Conservation (phyloP, 2,888 invertebrate genomes). For the Leptopilina myrica region DNA sequence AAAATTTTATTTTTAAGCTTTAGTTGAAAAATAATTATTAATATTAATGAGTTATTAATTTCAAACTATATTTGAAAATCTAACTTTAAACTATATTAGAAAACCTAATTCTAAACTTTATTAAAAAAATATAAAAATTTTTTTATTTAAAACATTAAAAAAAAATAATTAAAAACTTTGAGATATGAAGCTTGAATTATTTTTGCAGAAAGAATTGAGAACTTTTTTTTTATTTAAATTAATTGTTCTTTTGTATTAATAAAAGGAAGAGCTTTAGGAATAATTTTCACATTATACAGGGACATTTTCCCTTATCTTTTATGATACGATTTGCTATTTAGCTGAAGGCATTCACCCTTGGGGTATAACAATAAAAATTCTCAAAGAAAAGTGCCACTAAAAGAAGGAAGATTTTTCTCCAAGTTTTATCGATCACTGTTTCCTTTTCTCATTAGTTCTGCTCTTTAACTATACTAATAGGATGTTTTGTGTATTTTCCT, state of each 20-base stretch:
- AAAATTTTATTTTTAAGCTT: too few species aligned
- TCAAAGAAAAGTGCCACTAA: slow-evolving; percentile 17
- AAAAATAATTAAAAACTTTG: too few species aligned
- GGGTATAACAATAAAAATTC: background rate
- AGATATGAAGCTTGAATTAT: background rate
- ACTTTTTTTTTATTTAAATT: background rate
- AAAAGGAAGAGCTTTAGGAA: background rate
- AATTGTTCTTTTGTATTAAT: background rate
- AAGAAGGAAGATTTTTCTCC: background rate
- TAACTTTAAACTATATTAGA: too few species aligned
- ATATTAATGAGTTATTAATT: too few species aligned
- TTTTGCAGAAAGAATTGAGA: background rate
- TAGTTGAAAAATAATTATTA: too few species aligned
- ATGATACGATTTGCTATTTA: slow-evolving; percentile 23
- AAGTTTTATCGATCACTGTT: background rate
- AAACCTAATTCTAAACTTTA: too few species aligned
- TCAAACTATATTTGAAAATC: too few species aligned
- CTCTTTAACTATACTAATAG: slow-evolving; percentile 11
- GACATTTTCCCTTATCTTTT: slow-evolving; percentile 5
- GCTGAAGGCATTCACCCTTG: background rate
- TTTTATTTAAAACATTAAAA: too few species aligned
- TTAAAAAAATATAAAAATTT: too few species aligned
- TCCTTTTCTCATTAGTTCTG: slow-evolving; percentile 19
- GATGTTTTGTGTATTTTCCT: background rate
- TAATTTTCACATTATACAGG: background rate